Evolutionary conservation across 2,888 invertebrate genomes (phyloP), one percentile per base, ranked within the genome.

Genomic region (Tigriopus californicus): DNA sequence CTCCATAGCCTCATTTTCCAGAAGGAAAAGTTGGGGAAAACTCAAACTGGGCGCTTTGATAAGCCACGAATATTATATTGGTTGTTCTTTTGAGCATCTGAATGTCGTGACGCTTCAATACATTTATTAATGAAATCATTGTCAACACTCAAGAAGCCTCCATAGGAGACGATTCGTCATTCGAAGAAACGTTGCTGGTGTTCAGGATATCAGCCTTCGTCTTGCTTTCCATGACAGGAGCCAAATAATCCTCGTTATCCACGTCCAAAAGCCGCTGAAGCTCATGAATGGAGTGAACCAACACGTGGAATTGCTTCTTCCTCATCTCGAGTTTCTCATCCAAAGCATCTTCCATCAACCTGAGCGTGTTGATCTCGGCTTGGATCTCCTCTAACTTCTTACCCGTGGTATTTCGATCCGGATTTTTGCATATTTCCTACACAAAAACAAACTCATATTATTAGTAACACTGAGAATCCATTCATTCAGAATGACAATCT

Each of bases 271-370:
- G 79, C 22, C 79, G 79, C 70, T 87, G 83, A 56, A 94, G 71
- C 66, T 88, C 85, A 69, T 87, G 85, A 64, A 90, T 85, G 15
- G 89, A 83, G 42, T 85, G 82, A 64, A 90, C 82, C 41, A 94
- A 71, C 10, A 92, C 85, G 69, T 87, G 82, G 66, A 92, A 90
- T 68, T 91, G 89, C 72, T 91, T 91, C 65, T 85, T 80, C 59
- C 92, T 75, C 67, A 84, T 76, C 63, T 86, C 82, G 62, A 92
- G 74, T 69, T 86, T 82, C 49, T 80, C 78, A 65, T 87, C 83
- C 61, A 88, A 70, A 15, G n/a, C 15, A 6, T 44, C 44, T 44
- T 56, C 56, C 42, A 33, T 46, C 8, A 12, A n/a, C 13, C 22
- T 41, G 8, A 46, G n/a, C 62, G 80, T 79, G 44, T 80, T 78